phyloP scores from a whole-genome alignment of 2,113 vertebrate species.

The Oxyura jamaicensis region DNA sequence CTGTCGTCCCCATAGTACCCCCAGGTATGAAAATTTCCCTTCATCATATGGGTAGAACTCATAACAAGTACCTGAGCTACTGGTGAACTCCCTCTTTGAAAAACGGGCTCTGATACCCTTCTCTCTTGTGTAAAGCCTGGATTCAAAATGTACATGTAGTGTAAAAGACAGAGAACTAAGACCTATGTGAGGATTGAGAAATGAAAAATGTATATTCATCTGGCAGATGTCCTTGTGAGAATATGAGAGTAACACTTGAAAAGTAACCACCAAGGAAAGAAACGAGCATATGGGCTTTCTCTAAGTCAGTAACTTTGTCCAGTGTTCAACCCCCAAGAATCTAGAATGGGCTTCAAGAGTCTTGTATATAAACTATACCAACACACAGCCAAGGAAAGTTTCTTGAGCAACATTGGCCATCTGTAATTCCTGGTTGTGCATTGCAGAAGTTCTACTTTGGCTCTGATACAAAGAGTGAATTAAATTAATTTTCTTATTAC shows the following conservation, averaged over 20 bases:
- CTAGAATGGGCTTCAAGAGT: not conserved
- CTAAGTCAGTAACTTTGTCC: accelerated
- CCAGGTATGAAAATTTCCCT: not conserved
- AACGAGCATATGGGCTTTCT: not conserved
- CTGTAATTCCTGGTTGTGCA: not conserved
- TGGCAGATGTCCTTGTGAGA: accelerated
- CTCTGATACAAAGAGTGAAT: not conserved
- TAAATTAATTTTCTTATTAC: slow-evolving; percentile 21
- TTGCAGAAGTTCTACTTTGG: not conserved
- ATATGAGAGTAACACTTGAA: not conserved
- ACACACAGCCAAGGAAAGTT: not conserved
- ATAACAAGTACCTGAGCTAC: not conserved
- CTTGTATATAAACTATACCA: not conserved
- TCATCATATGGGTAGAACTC: not conserved
- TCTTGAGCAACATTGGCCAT: not conserved
- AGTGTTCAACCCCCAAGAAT: not conserved
- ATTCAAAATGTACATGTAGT: not conserved
- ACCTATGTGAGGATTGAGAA: not conserved
- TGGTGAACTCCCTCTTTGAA: not conserved
- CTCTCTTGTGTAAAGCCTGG: not conserved
- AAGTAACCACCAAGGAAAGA: not conserved
- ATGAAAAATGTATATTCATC: not conserved
- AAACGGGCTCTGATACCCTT: not conserved
- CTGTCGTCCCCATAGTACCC: not conserved
- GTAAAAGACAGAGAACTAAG: not conserved